A percentile compares a stretch with the other conserved stretches of the same genome.
Conservation (phyloP, 2,888 invertebrate genomes). For the Acleris emargana region DNA sequence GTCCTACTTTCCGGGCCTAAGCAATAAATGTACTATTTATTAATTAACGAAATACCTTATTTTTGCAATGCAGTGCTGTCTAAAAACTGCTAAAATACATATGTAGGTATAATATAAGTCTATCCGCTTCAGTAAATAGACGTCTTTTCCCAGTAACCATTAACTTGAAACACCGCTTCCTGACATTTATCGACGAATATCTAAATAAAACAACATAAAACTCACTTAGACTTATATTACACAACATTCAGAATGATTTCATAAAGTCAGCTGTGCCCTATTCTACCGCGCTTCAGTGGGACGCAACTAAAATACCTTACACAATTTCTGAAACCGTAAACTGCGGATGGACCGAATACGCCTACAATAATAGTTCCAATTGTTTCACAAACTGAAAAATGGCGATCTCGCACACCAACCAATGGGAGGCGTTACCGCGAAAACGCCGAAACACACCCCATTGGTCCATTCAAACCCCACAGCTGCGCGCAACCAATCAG, state of each 20-base stretch:
- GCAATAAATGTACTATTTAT: no score
- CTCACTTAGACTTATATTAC: slow-evolving; percentile 45
- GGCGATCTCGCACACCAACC: slow-evolving; percentile 70
- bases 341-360: slow-evolving; percentile 51
- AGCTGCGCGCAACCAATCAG: slow-evolving; percentile 64
- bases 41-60: no score
- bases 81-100: no score
- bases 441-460: slow-evolving; percentile 46
- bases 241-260: slow-evolving; percentile 55
- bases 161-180: slow-evolving; percentile 24
- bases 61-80: no score
- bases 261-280: slow-evolving; percentile 64
- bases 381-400: slow-evolving; percentile 78
- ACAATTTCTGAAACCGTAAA: slow-evolving; percentile 60
- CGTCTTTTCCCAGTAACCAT: slow-evolving; percentile 25
- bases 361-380: slow-evolving; percentile 75
- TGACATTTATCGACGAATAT: slow-evolving; percentile 8
- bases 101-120: no score
- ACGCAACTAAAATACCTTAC: slow-evolving; percentile 61
- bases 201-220: slow-evolving; percentile 20
- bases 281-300: slow-evolving; percentile 45
- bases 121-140: not conserved
- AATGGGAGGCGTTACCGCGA: slow-evolving; percentile 74
- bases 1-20: no score
- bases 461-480: slow-evolving; percentile 61